Conservation (phyloP, 2,797 vertebrate genomes). For the Malurus leucopterus region DNA sequence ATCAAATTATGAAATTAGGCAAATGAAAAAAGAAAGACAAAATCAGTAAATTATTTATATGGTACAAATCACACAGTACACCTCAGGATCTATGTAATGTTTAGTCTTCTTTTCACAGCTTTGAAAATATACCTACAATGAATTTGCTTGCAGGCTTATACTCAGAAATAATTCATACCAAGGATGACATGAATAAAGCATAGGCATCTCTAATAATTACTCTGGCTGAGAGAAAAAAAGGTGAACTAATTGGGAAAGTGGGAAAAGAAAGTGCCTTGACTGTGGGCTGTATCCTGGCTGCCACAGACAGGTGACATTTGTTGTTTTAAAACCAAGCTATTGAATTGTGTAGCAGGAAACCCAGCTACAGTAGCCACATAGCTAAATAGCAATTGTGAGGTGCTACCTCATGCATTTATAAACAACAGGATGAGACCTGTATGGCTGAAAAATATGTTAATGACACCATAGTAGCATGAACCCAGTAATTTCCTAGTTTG, state of each 20-base stretch:
- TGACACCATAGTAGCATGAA: neutral
- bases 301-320: neutral
- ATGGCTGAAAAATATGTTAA: neutral
- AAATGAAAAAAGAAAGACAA: neutral
- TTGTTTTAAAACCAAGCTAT: neutral
- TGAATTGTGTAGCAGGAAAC: neutral
- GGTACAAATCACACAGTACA: neutral
- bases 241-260: neutral
- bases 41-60: neutral
- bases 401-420: neutral
- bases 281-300: neutral
- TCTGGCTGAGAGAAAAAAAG: neutral
- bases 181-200: neutral
- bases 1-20: neutral
- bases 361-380: neutral
- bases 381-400: neutral
- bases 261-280: neutral
- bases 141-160: neutral
- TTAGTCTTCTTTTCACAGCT: neutral
- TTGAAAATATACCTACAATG: neutral
- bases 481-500: neutral
- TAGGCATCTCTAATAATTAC: neutral
- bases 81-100: neutral
- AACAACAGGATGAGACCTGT: neutral
- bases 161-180: neutral